Evolutionary conservation across 2,113 vertebrate genomes (phyloP).

Genomic region (Panthera tigris): DNA sequence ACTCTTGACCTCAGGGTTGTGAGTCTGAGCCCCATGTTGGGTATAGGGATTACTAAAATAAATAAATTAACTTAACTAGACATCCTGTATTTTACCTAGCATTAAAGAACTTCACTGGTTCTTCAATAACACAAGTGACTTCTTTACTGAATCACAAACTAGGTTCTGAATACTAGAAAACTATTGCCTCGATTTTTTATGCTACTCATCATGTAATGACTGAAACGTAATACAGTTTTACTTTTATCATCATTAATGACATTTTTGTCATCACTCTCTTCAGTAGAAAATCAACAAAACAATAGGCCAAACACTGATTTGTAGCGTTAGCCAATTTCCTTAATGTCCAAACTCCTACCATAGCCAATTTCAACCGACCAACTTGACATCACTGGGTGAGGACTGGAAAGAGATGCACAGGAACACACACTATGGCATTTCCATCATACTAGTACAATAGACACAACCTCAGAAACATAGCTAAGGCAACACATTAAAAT

Average conservation of each 20-base stretch:
- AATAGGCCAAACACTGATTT: background rate
- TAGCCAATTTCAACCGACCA: background rate
- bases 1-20: background rate
- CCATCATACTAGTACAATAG: background rate
- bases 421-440: background rate
- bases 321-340: background rate
- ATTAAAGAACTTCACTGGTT: background rate
- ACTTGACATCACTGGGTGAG: background rate
- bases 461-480: background rate
- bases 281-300: conserved; percentile 18
- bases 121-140: background rate
- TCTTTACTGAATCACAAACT: background rate
- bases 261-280: conserved; percentile 10
- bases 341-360: background rate
- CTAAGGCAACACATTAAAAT: background rate
- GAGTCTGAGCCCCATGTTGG: background rate
- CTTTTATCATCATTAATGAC: background rate
- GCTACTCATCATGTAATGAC: background rate
- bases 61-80: background rate
- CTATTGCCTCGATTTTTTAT: background rate
- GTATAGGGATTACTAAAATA: background rate
- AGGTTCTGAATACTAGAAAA: background rate
- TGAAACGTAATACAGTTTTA: background rate
- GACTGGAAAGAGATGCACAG: background rate
- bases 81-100: background rate